Evolutionary conservation across 2,113 vertebrate genomes (phyloP).

Genomic region (Spermophilus dauricus): DNA sequence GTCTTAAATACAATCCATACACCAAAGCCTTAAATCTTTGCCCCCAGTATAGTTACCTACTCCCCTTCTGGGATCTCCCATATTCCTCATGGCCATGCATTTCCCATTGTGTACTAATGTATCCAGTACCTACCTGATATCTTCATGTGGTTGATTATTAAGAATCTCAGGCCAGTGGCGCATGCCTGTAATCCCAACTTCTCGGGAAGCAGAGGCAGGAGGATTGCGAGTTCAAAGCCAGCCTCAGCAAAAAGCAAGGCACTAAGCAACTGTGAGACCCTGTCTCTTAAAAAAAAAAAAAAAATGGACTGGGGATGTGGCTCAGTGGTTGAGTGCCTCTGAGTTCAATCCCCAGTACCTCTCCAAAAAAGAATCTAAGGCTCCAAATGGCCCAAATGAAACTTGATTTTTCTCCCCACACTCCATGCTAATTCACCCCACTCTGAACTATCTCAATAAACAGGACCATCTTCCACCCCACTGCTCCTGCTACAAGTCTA

Average conservation of each 20-base stretch:
- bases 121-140: not conserved
- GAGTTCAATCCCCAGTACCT: no score
- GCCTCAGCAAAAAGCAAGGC: no score
- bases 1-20: not conserved
- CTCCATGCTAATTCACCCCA: not conserved
- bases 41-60: not conserved
- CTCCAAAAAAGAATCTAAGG: not conserved
- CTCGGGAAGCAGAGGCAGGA: no score
- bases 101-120: not conserved
- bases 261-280: no score
- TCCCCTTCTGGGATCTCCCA: not conserved
- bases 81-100: no score
- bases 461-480: not conserved
- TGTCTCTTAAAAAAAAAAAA: no score
- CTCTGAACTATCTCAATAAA: not conserved
- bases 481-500: not conserved
- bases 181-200: no score
- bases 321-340: no score
- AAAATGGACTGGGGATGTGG: no score
- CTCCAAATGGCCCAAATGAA: not conserved
- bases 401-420: not conserved
- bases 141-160: not conserved
- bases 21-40: not conserved
- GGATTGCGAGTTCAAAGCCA: no score
- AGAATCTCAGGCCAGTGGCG: not conserved